Evolutionary conservation across 2,888 invertebrate species (phyloP).

Genomic region (Aleiodes testaceus): DNA sequence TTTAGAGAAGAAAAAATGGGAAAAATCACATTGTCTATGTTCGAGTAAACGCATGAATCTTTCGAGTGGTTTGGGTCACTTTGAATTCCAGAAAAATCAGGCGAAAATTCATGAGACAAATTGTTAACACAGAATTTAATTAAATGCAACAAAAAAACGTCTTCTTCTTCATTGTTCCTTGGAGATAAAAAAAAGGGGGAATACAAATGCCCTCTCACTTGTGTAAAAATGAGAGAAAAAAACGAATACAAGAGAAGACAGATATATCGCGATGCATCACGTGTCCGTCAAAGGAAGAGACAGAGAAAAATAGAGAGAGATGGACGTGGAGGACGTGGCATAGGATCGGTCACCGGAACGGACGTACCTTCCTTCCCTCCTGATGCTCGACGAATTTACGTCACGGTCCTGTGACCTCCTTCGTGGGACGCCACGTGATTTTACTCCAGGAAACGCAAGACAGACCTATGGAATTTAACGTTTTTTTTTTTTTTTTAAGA

Average conservation of each 20-base stretch:
- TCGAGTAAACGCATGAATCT: conserved; percentile 45
- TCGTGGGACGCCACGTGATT: conserved; percentile 53
- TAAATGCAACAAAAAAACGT: background rate
- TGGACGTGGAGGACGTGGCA: conserved; percentile 35
- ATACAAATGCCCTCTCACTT: conserved; percentile 43
- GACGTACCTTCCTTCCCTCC: conserved; percentile 54
- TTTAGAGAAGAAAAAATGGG: conserved; percentile 8
- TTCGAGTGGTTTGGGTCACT: conserved; percentile 45
- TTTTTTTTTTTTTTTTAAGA: conserved; percentile 20
- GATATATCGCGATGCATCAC: conserved; percentile 52
- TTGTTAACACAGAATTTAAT: background rate
- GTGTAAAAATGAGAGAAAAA: conserved; percentile 33
- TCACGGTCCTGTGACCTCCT: conserved; percentile 53
- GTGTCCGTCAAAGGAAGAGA: conserved; percentile 32
- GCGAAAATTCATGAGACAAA: background rate
- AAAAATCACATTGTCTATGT: background rate
- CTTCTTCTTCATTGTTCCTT: background rate
- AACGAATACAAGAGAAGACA: conserved; percentile 43
- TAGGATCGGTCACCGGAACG: conserved; percentile 56
- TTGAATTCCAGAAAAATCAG: conserved; percentile 9
- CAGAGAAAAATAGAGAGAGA: conserved; percentile 33
- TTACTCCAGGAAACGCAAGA: conserved; percentile 46
- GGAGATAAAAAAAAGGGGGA: conserved; percentile 29
- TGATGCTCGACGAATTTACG: conserved; percentile 55
- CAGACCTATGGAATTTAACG: conserved; percentile 41